Conservation (phyloP, 2,797 vertebrate genomes). For the Cynopterus sphinx region DNA sequence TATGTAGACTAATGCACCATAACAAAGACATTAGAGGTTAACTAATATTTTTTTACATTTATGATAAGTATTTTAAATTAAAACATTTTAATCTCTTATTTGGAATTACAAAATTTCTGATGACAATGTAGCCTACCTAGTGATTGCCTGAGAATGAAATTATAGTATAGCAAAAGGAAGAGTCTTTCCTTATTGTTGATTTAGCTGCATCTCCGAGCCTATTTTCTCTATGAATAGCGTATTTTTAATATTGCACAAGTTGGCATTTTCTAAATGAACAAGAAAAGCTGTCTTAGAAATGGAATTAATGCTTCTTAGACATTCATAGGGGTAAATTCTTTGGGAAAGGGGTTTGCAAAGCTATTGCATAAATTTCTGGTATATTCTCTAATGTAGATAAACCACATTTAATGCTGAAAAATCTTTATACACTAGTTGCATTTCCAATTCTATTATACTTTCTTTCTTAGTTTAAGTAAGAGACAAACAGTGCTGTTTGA, state of each 20-base stretch:
- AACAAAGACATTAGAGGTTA: background rate
- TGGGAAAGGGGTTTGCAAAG: background rate
- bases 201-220: background rate
- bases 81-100: background rate
- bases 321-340: background rate
- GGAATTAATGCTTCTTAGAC: conserved; percentile 26
- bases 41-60: background rate
- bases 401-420: conserved; percentile 13
- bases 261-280: conserved; percentile 50
- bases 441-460: background rate
- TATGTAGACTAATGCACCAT: background rate
- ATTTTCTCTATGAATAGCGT: conserved; percentile 15
- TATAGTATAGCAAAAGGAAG: background rate
- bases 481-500: background rate
- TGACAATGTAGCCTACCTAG: background rate
- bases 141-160: background rate
- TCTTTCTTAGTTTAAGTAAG: background rate
- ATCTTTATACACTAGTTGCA: background rate
- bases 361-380: conserved; percentile 18
- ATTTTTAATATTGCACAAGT: background rate
- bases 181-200: background rate
- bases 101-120: conserved; percentile 28
- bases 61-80: conserved; percentile 1
- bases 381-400: background rate
- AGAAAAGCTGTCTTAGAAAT: conserved; percentile 22